These are phyloP conservation scores for Equus przewalskii DNA, from an alignment of 2,113 vertebrate species.

Conservation along the genomic window DNA sequence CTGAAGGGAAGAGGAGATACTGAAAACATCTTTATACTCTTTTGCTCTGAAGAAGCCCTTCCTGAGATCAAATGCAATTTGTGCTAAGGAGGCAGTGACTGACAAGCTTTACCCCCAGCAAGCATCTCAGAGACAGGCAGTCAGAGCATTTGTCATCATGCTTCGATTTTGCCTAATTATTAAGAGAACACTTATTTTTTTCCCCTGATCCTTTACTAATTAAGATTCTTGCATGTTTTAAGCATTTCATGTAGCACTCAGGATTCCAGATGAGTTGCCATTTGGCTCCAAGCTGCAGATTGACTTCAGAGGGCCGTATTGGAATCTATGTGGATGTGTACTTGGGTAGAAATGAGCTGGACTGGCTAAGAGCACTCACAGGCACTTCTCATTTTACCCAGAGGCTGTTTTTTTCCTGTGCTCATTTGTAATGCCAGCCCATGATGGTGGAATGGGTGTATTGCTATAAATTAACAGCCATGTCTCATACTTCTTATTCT, in stretches of 20 bases:
- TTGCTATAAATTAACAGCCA: conserved; percentile 82
- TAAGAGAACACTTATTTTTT: conserved; percentile 74
- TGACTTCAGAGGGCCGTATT: background rate
- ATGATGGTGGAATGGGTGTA: conserved; percentile 64
- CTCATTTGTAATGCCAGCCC: conserved; percentile 72
- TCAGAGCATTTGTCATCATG: conserved; percentile 63
- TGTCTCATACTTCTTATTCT: conserved; percentile 69
- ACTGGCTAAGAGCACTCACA: background rate
- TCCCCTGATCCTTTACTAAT: conserved; percentile 66
- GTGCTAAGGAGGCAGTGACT: conserved; percentile 63
- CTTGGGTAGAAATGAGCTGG: background rate
- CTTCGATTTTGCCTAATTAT: conserved; percentile 76
- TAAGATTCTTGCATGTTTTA: conserved; percentile 69
- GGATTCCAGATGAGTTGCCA: conserved; percentile 60
- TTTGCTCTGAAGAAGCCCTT: conserved; percentile 78
- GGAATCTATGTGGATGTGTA: background rate
- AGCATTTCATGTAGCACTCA: conserved; percentile 64
- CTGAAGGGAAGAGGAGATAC: conserved; percentile 56
- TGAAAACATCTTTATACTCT: conserved; percentile 76
- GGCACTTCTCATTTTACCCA: background rate
- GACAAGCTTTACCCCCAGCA: conserved; percentile 60
- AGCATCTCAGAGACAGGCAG: conserved; percentile 52
- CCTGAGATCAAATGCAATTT: conserved; percentile 71
- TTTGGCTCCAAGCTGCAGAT: conserved; percentile 20
- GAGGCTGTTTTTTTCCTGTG: conserved; percentile 57